A percentile compares a stretch with the other conserved stretches of the same genome.
Evolutionary conservation across 2,113 vertebrate species (phyloP).

Genomic region (Phrynosoma blainvillii): DNA sequence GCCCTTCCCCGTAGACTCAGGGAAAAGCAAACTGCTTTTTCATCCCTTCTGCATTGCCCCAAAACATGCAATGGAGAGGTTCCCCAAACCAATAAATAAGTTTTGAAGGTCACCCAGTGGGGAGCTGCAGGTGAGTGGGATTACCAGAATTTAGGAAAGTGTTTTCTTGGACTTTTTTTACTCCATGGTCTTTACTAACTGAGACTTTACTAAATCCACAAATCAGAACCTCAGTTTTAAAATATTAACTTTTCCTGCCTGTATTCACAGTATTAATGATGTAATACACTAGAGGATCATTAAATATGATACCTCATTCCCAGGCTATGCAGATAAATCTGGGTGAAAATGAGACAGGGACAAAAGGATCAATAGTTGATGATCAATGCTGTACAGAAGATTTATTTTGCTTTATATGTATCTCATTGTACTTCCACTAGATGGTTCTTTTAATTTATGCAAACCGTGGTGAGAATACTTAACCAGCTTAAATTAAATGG

Average conservation of each 20-base stretch:
- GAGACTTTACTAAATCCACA: not conserved
- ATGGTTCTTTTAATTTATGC: not conserved
- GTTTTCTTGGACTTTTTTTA: no score
- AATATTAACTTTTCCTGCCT: not conserved
- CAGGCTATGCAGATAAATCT: not conserved
- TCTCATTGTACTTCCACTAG: not conserved
- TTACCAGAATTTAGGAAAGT: no score
- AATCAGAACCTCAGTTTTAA: not conserved
- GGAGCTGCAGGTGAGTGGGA: no score
- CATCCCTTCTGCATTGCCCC: no score
- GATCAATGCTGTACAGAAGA: not conserved
- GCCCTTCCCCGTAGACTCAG: no score
- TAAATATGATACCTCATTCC: not conserved
- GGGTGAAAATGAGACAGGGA: not conserved
- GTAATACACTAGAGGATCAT: not conserved
- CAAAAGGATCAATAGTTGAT: not conserved
- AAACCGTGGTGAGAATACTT: not conserved
- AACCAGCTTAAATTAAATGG: no score
- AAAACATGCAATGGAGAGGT: no score
- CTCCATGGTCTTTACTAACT: no score
- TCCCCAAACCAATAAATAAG: no score
- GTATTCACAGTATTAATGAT: not conserved
- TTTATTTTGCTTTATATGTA: not conserved
- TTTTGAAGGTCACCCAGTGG: no score
- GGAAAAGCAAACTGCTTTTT: no score